Percentiles rank a stretch among this genome's conserved stretches.
Conservation (phyloP, 1,140 invertebrate species). For the Drosophila cardini region DNA sequence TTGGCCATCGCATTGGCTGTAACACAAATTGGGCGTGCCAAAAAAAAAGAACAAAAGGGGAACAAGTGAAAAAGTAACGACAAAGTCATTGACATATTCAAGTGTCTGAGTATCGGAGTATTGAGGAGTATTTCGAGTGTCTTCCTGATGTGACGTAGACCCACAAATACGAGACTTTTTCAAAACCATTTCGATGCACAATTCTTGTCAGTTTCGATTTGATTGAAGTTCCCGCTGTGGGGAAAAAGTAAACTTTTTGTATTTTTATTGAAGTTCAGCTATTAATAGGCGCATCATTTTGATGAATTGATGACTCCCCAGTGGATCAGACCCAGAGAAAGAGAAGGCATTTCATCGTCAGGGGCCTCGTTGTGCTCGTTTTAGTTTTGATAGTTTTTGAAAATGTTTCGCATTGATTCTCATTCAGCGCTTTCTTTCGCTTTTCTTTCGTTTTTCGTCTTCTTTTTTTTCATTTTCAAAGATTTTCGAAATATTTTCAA, state of each 20-base stretch:
- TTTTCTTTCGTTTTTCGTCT: constrained; percentile 1
- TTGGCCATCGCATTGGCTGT: constrained; percentile 71
- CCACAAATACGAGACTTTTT: not conserved
- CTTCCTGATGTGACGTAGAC: not conserved
- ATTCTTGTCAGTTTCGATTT: constrained; percentile 65
- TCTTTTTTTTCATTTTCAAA: constrained; percentile 38
- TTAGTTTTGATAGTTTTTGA: constrained; percentile 75
- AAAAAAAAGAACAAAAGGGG: constrained; percentile 15
- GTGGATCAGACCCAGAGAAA: constrained; percentile 35
- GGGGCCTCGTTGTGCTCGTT: constrained; percentile 49
- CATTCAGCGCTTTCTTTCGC: constrained; percentile 47
- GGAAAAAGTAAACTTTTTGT: constrained; percentile 59
- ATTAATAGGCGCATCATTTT: constrained; percentile 72
- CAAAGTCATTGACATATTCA: constrained; percentile 68
- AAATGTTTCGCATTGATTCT: constrained; percentile 66
- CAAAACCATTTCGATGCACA: constrained; percentile 12
- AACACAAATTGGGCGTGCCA: constrained; percentile 75
- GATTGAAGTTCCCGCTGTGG: constrained; percentile 58
- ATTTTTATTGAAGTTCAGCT: constrained; percentile 80
- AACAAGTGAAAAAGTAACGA: constrained; percentile 9
- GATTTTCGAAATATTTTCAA: constrained; percentile 78
- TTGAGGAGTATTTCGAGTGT: not conserved
- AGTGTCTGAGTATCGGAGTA: constrained; percentile 4
- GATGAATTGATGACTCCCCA: constrained; percentile 80
- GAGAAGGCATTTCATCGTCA: not conserved